These are phyloP conservation scores for Plecturocebus donacophilus DNA, from an alignment of 2,113 vertebrate species.

Conservation along the genomic window DNA sequence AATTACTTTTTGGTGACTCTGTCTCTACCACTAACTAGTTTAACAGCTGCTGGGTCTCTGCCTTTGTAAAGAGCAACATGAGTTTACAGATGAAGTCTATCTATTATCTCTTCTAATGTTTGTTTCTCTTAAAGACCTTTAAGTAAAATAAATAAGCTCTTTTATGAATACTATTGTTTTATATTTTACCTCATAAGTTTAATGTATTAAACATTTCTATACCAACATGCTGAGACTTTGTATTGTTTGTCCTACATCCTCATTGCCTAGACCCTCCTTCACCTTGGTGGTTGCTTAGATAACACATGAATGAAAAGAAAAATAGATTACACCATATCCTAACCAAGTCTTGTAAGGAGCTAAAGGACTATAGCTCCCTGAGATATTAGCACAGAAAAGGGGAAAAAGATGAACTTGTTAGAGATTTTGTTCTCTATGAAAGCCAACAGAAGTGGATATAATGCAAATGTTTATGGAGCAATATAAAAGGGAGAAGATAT, in stretches of 20 bases:
- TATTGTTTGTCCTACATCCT: not conserved
- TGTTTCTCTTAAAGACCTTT: not conserved
- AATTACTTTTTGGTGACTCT: not conserved
- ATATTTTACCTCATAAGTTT: not conserved
- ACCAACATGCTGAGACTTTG: not conserved
- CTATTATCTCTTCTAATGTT: not conserved
- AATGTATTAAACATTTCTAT: not conserved
- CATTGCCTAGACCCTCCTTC: not conserved
- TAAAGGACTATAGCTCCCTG: not conserved
- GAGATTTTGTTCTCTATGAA: not conserved
- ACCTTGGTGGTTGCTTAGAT: not conserved
- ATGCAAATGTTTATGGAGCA: not conserved
- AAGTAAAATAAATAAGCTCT: not conserved
- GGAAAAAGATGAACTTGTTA: not conserved
- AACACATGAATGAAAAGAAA: not conserved
- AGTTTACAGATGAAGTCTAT: not conserved
- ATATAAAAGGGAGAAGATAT: not conserved
- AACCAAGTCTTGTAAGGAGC: not conserved
- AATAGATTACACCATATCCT: not conserved
- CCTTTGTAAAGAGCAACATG: not conserved
- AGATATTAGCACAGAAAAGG: conserved; percentile 4
- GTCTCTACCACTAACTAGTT: not conserved
- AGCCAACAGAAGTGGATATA: not conserved
- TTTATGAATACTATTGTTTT: conserved; percentile 24
- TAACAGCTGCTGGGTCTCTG: not conserved